Base-by-base conservation (phyloP, 2,797 vertebrate species). In the Pangasius larnaudii region DNA sequence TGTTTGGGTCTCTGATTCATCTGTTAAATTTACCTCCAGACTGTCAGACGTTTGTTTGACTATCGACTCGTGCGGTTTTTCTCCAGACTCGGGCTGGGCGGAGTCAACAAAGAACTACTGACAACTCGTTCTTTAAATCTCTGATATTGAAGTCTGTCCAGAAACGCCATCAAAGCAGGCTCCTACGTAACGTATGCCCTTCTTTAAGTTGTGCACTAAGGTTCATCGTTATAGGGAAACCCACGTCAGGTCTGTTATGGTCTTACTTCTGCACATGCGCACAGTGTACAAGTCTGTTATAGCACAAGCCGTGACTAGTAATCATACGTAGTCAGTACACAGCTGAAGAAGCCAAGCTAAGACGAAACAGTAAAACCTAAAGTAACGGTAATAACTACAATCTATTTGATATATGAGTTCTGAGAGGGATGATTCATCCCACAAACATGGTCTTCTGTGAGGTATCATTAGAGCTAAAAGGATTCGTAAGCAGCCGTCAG, bases 401-500 rank as follows among this genome's bases (percentile, higher is more conserved):
- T 51, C 63, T 33, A 7, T 49, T 67, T 69, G 46, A 69, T 51
- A 30, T 65, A 42, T 84, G 82, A 24, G 46, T 33, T 84, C 63
- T 84, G 8, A 59, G 39, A 80, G 51, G 33, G 39, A 5, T 36
- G 46, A 87, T 78, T 74, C 80, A 89, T 53, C 49, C 87, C 79
- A 58, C 30, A 80, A 36, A 22, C 46, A 51, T 49, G 39, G 86
- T 85, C 67, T 85, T 69, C 46, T 75, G 39, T 89, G 80, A 72
- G 67, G 78, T 78, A 84, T 81, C 84, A 88, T 85, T 80, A 80
- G 46, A 83, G 83, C 58, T 81, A 79, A 72, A 77, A 33, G n/a
- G 56, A 89, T 84, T 86, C 51, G 58, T 72, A 58, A 80, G 63
- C 85, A 86, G 82, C 71, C 74, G 51, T 83, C 86, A 85, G 49